Evolutionary conservation across 1,140 invertebrate genomes (phyloP), one percentile per base, ranked within the genome.

Genomic region (Drosophila micromelanica): DNA sequence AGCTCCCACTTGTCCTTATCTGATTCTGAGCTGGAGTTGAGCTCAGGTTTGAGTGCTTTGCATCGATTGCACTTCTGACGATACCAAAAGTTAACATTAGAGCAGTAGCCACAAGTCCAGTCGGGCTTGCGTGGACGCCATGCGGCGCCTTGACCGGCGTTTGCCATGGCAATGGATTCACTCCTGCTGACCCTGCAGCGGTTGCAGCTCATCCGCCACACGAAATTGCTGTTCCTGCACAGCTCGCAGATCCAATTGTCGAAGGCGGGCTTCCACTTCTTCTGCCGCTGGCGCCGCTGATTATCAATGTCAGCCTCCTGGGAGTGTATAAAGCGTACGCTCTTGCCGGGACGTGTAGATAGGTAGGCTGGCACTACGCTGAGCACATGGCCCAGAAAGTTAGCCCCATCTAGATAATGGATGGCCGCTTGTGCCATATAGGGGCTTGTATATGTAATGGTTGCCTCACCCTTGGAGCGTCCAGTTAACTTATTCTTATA

Each of bases 401-500:
- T 74, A 1, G 23, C 57, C 12, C 85, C 80, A 30, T 67, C 49
- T 1, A 89, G 45, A 30, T 63, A 65, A 5, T 51, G 43, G 1
- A 89, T 80, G 2, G 84, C 84, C 23, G 59, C 65, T 23, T 90
- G 79, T 5, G 84, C 80, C 6, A 77, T 60, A 40, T 69, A 72
- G 2, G 80, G 65, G n/a, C 38, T 72, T 0, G 59, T 63, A 20
- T 80, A 89, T 23, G 80, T 89, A 2, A 89, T 77, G 23, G 84
- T 89, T 11, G 85, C 85, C 49, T 90, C 70, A 7, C 84, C 84
- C 45, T 77, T 90, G 1, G 85, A 89, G 3, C 70, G 69, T 4
- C 76, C 73, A 0, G 84, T 84, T n/a, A 67, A 30, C 63, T 75
- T 89, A 20, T 89, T 84, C n/a, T 89, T 89, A 45, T 89, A 89